Base-by-base conservation (phyloP, 2,797 vertebrate genomes). In the Falco rusticolus region DNA sequence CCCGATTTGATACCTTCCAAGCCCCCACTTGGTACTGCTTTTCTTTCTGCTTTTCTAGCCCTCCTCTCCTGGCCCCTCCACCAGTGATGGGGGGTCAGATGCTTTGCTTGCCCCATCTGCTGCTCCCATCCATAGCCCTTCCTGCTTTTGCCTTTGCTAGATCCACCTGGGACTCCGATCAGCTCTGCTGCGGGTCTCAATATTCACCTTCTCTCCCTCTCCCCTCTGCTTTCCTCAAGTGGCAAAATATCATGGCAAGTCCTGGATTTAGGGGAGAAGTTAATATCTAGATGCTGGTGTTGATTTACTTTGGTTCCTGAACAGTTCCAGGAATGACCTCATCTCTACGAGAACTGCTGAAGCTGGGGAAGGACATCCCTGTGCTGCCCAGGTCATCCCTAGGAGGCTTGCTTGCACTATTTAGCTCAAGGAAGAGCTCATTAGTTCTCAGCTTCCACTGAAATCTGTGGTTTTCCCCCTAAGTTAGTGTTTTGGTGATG, bases 61-160 rank as follows among this genome's bases (percentile, higher is more conserved):
- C 37, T 39, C 37, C 37, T 39, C 25, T 34, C 13, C 25, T 54
- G 31, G 3, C 9, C 5, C 26, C 22, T 20, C 15, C 54, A 3
- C 5, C 5, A 1, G 17, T 0, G 1, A 10, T 29, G 16, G 17
- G 7, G 39, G 17, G 7, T 1, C 6, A 5, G 66, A 24, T 43
- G 28, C 28, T 79, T 71, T 39, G 20, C 16, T 84, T 82, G 43
- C 56, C 43, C n/a, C 4, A 3, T 47, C 45, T 59, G 34, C 26
- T 57, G 19, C 19, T 87, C n/a, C 60, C 28, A 17, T 39, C 48
- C 24, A 1, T 31, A 31, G 11, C 15, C 18, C 19, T 72, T 72
- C 66, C 48, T 41, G 31, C 56, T 69, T 29, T 45, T 26, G 3
- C 28, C 87, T 65, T 70, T 60, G 13, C 18, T 18, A 43, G 3